A percentile compares a stretch with the other conserved stretches of the same genome.
These are phyloP conservation scores for Falcunculus frontatus DNA, from an alignment of 2,113 vertebrate genomes.

Conservation along the genomic window DNA sequence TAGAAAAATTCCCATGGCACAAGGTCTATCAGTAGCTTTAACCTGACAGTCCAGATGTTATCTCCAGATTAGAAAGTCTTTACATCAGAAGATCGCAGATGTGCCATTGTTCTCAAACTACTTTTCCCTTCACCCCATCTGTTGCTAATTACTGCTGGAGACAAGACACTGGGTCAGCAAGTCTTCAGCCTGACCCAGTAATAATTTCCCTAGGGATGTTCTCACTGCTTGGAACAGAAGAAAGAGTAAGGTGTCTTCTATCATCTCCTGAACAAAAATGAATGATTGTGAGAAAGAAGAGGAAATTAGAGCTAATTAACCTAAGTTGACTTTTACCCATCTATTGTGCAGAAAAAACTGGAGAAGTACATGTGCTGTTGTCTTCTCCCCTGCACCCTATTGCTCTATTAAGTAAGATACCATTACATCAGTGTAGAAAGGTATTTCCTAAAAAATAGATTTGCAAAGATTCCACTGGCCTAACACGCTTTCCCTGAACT, in stretches of 20 bases:
- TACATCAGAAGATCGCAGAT: background rate
- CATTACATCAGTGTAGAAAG: background rate
- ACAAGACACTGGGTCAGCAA: background rate
- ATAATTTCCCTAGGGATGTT: background rate
- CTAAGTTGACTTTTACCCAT: background rate
- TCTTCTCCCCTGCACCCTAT: background rate
- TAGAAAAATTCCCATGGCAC: background rate
- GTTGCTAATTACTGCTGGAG: background rate
- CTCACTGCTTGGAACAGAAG: background rate
- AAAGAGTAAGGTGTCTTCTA: background rate
- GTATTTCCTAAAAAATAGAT: background rate
- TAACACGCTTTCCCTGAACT: background rate
- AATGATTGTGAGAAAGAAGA: background rate
- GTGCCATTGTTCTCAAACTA: background rate
- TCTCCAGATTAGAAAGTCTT: background rate
- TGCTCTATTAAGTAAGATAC: background rate
- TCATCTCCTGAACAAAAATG: background rate
- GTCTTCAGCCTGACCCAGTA: background rate
- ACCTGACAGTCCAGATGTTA: background rate
- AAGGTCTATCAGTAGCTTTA: background rate
- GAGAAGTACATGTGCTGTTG: background rate
- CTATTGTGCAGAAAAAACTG: background rate
- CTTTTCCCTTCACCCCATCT: background rate
- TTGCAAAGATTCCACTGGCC: background rate
- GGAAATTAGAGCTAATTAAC: background rate